phyloP scores from a whole-genome alignment of 2,888 invertebrate genomes.

The Tetranychus truncatus region DNA sequence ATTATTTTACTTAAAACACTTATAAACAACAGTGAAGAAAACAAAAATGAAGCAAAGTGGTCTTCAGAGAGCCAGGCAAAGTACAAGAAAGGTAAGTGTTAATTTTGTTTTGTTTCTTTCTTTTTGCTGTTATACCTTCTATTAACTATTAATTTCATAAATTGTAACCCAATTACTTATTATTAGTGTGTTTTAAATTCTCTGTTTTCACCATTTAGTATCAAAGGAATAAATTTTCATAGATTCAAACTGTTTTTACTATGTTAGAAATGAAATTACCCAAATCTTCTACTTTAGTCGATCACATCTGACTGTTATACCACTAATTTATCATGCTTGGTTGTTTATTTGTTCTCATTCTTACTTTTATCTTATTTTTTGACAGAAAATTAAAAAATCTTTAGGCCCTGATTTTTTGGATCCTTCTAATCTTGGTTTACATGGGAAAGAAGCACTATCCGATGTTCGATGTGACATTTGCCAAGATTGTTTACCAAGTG shows the following conservation, averaged over 20 bases:
- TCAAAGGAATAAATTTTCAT: too few species aligned
- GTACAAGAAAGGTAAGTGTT: conserved; percentile 6
- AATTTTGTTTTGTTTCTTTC: background rate
- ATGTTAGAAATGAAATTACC: background rate
- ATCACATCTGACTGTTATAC: background rate
- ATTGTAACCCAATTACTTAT: too few species aligned
- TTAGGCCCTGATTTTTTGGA: conserved; percentile 31
- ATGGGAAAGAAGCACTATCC: conserved; percentile 9
- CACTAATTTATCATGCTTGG: background rate
- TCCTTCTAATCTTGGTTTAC: conserved; percentile 22
- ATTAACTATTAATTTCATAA: too few species aligned
- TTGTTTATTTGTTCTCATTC: background rate
- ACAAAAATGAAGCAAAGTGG: conserved; percentile 3
- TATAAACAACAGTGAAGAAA: background rate
- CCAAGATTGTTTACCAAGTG: background rate
- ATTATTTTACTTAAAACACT: too few species aligned
- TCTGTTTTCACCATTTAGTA: too few species aligned
- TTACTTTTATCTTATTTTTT: background rate
- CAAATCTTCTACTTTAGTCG: background rate
- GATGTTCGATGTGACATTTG: conserved; percentile 8
- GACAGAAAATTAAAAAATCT: conserved; percentile 29
- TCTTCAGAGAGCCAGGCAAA: conserved; percentile 4
- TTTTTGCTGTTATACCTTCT: background rate
- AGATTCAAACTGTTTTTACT: background rate
- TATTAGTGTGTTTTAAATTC: background rate